Evolutionary conservation across 2,113 vertebrate genomes (phyloP), one percentile per base, ranked within the genome.

Genomic region (Neolamprologus kungweensis): DNA sequence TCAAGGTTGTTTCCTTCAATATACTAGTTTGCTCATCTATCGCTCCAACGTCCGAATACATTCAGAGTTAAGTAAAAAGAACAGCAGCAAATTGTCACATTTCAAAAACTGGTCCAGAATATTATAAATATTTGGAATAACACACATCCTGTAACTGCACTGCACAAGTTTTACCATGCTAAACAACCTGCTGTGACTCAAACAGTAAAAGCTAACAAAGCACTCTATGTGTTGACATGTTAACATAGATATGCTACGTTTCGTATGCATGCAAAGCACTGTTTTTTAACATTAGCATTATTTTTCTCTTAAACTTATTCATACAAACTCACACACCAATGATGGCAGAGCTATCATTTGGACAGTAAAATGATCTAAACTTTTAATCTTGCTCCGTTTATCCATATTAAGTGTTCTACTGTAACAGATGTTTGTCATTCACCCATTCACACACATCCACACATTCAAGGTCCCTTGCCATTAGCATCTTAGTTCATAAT

Each of bases 401-500:
- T 17, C 42, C 23, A 11, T 75, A 12, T 11, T 47, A 50, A 68
- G 7, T 73, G 21, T 73, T 73, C 9, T 3, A 2, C 23, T 75
- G 21, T 3, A 71, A 23, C 0, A 23, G n/a, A 68, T 71, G n/a
- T 42, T 28, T 75, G 40, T 31, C 71, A 75, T 75, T 75, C 71
- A 75, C 23, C 16, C 3, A 78, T 50, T 51, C 45, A 4, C 17
- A 31, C 6, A 47, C 73, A 78, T 28, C 45, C 26, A 51, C 45
- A 51, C 0, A n/a, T 13, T 13, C 73, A 78, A 78, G 45, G 26
- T 0, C 17, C 26, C 17, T 51, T 31, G 0, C 23, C 73, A n/a
- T 78, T 31, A 51, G 17, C 26, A 78, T 31, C 73, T 50, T 51
- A 0, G 26, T 50, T 78, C 26, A 50, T 19, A 31, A 31, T 31